A percentile compares a stretch with the other conserved stretches of the same genome.
Conservation (phyloP, 2,113 vertebrate genomes). For the Anser brachyrhynchus region DNA sequence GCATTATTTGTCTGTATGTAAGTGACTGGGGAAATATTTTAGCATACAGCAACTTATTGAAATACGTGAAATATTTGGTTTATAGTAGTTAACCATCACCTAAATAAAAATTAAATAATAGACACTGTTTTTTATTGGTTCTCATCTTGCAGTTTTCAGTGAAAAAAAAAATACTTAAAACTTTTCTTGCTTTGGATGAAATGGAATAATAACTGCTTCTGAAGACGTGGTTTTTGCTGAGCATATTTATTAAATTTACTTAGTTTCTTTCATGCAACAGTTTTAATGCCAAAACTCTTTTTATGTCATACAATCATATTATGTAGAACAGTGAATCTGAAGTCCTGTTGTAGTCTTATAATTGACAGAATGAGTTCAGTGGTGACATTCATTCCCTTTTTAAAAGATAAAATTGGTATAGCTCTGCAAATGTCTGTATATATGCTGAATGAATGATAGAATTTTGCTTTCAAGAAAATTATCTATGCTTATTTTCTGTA, state of each 20-base stretch:
- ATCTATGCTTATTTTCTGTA: neutral
- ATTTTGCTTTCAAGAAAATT: neutral
- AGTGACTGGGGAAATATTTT: neutral
- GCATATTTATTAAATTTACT: neutral
- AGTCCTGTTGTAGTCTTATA: neutral
- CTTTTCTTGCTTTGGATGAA: neutral
- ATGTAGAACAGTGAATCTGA: neutral
- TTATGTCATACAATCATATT: neutral
- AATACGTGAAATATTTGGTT: neutral
- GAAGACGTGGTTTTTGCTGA: neutral
- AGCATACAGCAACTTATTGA: neutral
- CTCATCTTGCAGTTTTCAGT: neutral
- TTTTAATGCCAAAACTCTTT: neutral
- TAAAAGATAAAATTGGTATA: slow-evolving; percentile 2
- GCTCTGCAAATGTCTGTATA: neutral
- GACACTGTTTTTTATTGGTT: neutral
- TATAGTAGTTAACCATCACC: neutral
- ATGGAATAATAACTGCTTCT: neutral
- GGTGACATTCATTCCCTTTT: neutral
- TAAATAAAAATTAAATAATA: neutral
- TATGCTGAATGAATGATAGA: neutral
- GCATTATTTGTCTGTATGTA: neutral
- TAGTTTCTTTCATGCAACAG: neutral
- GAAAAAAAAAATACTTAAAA: neutral
- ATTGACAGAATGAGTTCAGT: slow-evolving; percentile 31